Conservation (phyloP, 2,113 vertebrate species). For the Python bivittatus region DNA sequence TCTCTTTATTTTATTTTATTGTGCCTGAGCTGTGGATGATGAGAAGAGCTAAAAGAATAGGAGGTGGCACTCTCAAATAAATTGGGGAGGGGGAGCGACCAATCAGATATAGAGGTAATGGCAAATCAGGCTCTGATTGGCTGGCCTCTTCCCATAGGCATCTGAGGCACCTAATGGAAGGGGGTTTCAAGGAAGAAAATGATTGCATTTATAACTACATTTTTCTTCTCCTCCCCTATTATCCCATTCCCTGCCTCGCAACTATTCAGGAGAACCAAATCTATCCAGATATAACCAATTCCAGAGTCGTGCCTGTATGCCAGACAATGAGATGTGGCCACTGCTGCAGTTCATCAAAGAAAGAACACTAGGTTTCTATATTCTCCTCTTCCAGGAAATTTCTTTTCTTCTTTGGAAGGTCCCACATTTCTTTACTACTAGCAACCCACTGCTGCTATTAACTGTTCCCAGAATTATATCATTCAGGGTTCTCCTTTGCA, state of each 20-base stretch:
- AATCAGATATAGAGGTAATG: neutral
- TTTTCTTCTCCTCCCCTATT: neutral
- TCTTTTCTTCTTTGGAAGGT: neutral
- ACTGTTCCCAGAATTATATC: neutral
- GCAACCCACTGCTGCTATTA: neutral
- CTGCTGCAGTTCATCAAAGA: neutral
- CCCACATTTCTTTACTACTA: neutral
- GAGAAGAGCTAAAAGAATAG: neutral
- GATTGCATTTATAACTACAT: neutral
- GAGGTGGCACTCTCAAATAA: neutral
- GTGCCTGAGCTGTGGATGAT: neutral
- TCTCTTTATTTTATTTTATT: neutral
- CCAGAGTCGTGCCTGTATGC: neutral
- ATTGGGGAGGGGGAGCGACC: neutral
- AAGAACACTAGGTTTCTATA: neutral
- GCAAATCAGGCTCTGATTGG: neutral
- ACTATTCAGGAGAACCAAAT: neutral
- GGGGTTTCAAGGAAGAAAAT: neutral
- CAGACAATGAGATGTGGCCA: neutral
- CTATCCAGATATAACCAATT: neutral
- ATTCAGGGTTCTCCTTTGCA: neutral
- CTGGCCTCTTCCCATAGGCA: neutral
- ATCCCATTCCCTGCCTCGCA: neutral
- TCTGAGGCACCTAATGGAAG: neutral
- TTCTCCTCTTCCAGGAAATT: neutral